A percentile compares a stretch with the other conserved stretches of the same genome.
Evolutionary conservation across 2,888 invertebrate species (phyloP).

Genomic region (Resseliella maxima): DNA sequence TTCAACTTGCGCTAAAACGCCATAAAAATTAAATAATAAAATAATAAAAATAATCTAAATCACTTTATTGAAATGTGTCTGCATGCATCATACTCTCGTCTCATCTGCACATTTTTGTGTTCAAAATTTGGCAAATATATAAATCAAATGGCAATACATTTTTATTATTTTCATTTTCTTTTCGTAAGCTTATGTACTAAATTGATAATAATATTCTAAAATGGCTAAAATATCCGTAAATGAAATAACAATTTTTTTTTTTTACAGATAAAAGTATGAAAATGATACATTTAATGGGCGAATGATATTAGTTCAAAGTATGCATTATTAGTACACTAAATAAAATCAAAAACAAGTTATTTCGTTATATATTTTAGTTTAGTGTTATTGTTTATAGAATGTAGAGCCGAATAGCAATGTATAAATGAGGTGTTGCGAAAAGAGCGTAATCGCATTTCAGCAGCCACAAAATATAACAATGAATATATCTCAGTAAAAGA

Average conservation of each 20-base stretch:
- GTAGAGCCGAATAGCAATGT: background rate
- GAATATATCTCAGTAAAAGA: background rate
- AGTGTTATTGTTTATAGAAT: background rate
- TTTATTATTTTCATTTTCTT: background rate
- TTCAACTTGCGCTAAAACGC: background rate
- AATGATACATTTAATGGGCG: too few relatives aligned
- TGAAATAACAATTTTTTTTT: too few relatives aligned
- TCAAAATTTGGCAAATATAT: background rate
- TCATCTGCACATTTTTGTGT: background rate
- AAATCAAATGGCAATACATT: background rate
- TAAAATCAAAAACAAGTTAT: background rate
- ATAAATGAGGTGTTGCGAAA: background rate
- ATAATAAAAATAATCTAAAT: slow-evolving; percentile 10
- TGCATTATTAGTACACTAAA: too few relatives aligned
- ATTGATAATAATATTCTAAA: too few relatives aligned
- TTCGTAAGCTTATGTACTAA: too few relatives aligned
- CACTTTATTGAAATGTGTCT: background rate
- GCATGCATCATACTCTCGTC: background rate
- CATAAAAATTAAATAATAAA: slow-evolving; percentile 43
- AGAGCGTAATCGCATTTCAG: background rate
- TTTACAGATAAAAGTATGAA: too few relatives aligned
- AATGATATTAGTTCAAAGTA: too few relatives aligned
- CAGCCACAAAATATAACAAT: background rate
- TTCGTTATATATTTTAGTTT: background rate
- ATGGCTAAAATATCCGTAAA: too few relatives aligned